Evolutionary conservation across 2,113 vertebrate species (phyloP), one percentile per base, ranked within the genome.

Genomic region (Ancistrus triradiatus): DNA sequence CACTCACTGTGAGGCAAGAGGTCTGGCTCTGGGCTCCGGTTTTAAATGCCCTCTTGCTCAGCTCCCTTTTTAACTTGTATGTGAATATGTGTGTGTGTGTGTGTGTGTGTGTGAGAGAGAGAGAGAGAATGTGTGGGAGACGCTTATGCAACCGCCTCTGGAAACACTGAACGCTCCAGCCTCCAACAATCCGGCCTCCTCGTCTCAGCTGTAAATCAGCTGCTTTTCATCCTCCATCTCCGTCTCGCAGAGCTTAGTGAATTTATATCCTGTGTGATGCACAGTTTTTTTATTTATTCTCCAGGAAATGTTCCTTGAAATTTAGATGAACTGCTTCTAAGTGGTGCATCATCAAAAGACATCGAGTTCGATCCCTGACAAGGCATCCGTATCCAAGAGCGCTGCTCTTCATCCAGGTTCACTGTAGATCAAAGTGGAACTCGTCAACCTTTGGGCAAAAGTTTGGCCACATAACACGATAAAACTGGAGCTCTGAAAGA

Each of bases 131-230:
- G 53, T 49, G 59, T 49, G 64, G 22, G 73, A 25, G 73, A 50
- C 14, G 59, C 61, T 73, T 73, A 73, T 43, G 56, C 71, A 69
- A 73, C 42, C 19, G 22, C 66, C 43, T 49, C 53, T 49, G 66
- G 66, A 65, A 68, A 68, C 50, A 37, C 57, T 35, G 18, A 48
- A 18, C 19, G 24, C 31, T 63, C 15, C 18, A 59, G 35, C 59
- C 59, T 68, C 33, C 43, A 46, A 19, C 71, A 48, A 47, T 60
- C 9, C 51, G 60, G 42, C 42, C 43, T 63, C 46, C 40, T 57
- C 15, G 9, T 58, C 59, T 63, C 49, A 10, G 46, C 58, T 62
- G 31, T 56, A 66, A 37, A 60, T 72, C 43, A 53, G 69, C 49
- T 38, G 31, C 53, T 8, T 31, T 31, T 33, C 22, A 58, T 66